phyloP scores from a whole-genome alignment of 2,888 invertebrate species.

The Asteroscopus sphinx region DNA sequence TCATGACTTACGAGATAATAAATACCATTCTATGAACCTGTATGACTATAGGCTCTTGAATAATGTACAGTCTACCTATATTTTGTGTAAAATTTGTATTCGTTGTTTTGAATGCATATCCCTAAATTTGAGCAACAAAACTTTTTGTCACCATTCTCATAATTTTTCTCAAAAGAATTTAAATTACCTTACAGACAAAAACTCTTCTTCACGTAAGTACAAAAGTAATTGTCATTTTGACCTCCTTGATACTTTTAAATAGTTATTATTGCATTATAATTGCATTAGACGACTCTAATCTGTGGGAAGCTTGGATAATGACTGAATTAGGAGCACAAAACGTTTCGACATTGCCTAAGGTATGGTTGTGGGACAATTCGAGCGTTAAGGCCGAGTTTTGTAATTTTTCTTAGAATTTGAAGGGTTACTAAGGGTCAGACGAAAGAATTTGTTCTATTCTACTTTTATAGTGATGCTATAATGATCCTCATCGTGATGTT shows the following conservation, averaged over 20 bases:
- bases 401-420: constrained; percentile 28
- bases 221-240: constrained; percentile 2
- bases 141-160: not conserved
- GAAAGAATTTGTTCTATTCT: constrained; percentile 16
- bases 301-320: constrained; percentile 42
- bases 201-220: constrained; percentile 14
- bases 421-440: constrained; percentile 32
- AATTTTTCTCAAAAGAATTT: not conserved
- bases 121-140: not conserved
- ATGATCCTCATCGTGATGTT: not conserved
- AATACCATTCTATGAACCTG: not conserved
- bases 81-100: no score
- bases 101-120: not conserved
- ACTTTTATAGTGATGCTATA: not conserved
- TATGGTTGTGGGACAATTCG: constrained; percentile 32
- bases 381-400: constrained; percentile 51
- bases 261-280: constrained; percentile 23
- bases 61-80: no score
- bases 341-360: constrained; percentile 34
- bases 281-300: constrained; percentile 27
- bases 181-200: not conserved
- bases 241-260: constrained; percentile 20
- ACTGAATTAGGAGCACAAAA: constrained; percentile 42
- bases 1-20: not conserved
- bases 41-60: not conserved